Percentiles rank a stretch among this genome's conserved stretches.
Evolutionary conservation across 1,140 invertebrate species (phyloP).

Genomic region (Gryllus bimaculatus): DNA sequence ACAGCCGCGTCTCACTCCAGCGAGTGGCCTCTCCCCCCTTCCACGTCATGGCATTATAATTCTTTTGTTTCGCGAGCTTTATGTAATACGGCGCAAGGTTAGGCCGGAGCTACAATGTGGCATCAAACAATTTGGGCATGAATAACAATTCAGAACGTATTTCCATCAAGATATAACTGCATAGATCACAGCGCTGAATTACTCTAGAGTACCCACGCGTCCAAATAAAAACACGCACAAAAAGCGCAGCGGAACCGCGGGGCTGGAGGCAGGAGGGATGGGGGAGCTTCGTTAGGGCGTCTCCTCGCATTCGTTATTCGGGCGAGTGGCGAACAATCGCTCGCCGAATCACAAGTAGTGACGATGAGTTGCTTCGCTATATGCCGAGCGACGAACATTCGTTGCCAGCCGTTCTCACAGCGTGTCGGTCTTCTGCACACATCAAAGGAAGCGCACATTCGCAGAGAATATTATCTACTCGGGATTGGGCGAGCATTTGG

Average conservation of each 20-base stretch:
- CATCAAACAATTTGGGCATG: conserved; percentile 1
- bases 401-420: no score
- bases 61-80: neutral
- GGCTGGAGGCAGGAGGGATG: neutral
- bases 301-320: neutral
- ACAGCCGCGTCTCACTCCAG: neutral
- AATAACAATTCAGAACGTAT: conserved; percentile 5
- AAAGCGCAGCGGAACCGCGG: neutral
- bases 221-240: neutral
- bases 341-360: no score
- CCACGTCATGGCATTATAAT: neutral
- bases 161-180: neutral
- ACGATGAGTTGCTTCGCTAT: no score
- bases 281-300: neutral
- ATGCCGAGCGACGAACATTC: no score
- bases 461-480: no score
- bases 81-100: neutral
- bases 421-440: no score
- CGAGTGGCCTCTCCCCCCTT: neutral
- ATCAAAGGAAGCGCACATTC: no score
- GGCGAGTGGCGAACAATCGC: no score
- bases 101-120: neutral
- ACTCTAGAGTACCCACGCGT: neutral
- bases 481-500: no score
- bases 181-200: neutral